Percentiles rank a stretch among this genome's conserved stretches.
Evolutionary conservation across 2,888 invertebrate species (phyloP).

Genomic region (Plagodis pulveraria): DNA sequence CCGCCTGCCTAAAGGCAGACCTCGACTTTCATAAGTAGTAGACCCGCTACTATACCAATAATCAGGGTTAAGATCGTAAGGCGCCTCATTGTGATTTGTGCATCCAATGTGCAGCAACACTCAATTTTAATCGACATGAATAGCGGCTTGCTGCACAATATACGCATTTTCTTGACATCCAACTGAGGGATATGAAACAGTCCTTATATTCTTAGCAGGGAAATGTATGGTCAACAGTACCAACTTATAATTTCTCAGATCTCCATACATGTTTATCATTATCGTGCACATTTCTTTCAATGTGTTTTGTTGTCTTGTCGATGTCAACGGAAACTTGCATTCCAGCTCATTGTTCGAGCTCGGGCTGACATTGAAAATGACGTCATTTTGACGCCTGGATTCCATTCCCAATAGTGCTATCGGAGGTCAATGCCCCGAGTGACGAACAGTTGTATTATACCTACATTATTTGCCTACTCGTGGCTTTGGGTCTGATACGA

Average conservation of each 20-base stretch:
- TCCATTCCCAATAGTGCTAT: slow-evolving; percentile 25
- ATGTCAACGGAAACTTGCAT: slow-evolving; percentile 21
- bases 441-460: slow-evolving; percentile 13
- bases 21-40: no score
- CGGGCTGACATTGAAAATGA: slow-evolving; percentile 28
- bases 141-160: no score
- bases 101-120: no score
- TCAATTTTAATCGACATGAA: no score
- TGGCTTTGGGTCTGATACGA: slow-evolving; percentile 5
- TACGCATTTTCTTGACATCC: no score
- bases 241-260: not conserved
- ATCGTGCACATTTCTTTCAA: slow-evolving; percentile 5
- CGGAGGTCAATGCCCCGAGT: slow-evolving; percentile 24
- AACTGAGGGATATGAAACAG: no score
- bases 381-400: slow-evolving; percentile 26
- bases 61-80: no score
- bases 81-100: no score
- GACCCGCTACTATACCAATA: no score
- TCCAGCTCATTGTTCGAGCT: slow-evolving; percentile 20
- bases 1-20: no score
- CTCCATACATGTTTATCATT: not conserved
- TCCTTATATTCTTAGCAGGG: no score
- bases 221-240: no score
- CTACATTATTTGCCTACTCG: slow-evolving; percentile 9
- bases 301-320: slow-evolving; percentile 2